Conservation (phyloP, 2,113 vertebrate genomes). For the Platichthys flesus region DNA sequence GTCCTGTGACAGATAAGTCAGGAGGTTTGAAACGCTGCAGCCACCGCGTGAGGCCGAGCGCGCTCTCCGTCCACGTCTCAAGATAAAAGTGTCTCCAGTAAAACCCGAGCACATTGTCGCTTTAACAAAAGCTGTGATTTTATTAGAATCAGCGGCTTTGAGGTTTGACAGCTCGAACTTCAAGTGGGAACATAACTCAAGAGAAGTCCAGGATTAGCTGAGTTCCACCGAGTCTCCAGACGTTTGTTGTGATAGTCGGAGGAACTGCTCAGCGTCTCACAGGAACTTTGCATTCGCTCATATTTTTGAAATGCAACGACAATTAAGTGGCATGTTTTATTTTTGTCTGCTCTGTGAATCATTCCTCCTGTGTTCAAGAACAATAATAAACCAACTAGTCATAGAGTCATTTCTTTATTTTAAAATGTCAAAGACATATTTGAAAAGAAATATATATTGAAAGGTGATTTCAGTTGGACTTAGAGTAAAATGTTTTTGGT, state of each 20-base stretch:
- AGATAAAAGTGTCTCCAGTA: neutral
- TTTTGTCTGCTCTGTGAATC: no score
- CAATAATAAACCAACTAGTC: no score
- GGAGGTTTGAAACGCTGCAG: slow-evolving; percentile 8
- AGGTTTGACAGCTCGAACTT: slow-evolving; percentile 4
- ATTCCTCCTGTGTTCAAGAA: no score
- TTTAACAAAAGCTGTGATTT: neutral
- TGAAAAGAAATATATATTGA: no score
- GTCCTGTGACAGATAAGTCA: slow-evolving; percentile 19
- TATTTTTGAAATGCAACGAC: no score
- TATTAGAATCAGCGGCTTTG: neutral
- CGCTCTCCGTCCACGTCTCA: neutral
- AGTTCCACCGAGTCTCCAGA: neutral
- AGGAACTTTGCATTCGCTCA: neutral
- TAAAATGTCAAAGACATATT: no score
- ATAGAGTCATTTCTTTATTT: no score
- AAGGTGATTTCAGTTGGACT: no score
- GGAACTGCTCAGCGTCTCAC: neutral
- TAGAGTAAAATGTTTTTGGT: no score
- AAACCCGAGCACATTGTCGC: neutral
- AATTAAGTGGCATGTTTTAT: no score
- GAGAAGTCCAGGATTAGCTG: neutral
- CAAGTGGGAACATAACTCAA: neutral
- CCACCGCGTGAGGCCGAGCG: neutral
- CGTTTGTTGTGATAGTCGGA: neutral